Evolutionary conservation across 1,140 invertebrate species (phyloP).

Genomic region (Acyrthosiphon pisum): DNA sequence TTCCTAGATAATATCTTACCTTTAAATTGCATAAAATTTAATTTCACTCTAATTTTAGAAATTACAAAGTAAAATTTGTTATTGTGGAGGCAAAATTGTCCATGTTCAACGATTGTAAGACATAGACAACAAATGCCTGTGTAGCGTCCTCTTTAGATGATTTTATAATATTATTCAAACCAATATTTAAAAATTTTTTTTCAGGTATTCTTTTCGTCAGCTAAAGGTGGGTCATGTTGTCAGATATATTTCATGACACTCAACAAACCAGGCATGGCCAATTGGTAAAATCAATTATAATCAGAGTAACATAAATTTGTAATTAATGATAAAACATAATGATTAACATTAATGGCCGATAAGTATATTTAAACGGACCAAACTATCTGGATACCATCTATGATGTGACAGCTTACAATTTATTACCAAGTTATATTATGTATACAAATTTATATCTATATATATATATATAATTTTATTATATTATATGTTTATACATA

Average conservation of each 20-base stretch:
- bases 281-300: constrained; percentile 83
- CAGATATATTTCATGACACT: constrained; percentile 99
- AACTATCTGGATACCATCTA: constrained; percentile 19
- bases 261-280: constrained; percentile 98
- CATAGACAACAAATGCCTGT: no score
- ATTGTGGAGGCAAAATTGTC: no score
- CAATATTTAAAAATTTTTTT: constrained; percentile 58
- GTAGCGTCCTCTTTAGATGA: neutral
- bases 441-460: constrained; percentile 29
- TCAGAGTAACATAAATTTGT: constrained; percentile 11
- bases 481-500: constrained; percentile 16
- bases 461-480: constrained; percentile 9
- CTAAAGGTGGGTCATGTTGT: constrained; percentile 97
- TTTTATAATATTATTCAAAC: neutral
- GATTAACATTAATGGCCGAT: constrained; percentile 22
- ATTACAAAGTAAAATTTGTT: no score
- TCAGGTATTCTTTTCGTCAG: constrained; percentile 98
- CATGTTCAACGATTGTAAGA: no score
- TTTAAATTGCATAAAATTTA: no score
- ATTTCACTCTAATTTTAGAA: no score
- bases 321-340: constrained; percentile 25
- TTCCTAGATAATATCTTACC: no score
- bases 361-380: constrained; percentile 32
- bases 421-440: constrained; percentile 45
- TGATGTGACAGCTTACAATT: neutral